Percentiles rank a stretch among this genome's conserved stretches.
Evolutionary conservation across 2,888 invertebrate genomes (phyloP).

Genomic region (Epinotia ramella): DNA sequence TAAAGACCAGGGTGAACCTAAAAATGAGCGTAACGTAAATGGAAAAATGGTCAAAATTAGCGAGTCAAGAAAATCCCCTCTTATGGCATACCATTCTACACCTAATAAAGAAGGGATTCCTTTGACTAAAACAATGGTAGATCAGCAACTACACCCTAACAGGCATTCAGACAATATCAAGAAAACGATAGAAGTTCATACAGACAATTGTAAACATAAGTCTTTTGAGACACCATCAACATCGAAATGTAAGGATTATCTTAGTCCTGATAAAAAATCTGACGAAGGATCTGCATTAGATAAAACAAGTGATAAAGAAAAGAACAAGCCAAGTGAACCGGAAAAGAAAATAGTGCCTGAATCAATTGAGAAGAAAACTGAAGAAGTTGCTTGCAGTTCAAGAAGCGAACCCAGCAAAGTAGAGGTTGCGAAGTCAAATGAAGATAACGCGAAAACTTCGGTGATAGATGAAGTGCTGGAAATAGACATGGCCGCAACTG

Average conservation of each 20-base stretch:
- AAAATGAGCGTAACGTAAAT: constrained; percentile 70
- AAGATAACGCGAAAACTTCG: constrained; percentile 14
- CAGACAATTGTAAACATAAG: constrained; percentile 68
- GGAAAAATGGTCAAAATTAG: constrained; percentile 74
- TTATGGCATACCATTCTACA: constrained; percentile 79
- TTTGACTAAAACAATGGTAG: constrained; percentile 79
- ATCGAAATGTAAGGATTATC: constrained; percentile 47
- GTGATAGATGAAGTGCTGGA: constrained; percentile 17
- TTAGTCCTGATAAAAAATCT: constrained; percentile 37
- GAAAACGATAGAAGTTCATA: constrained; percentile 80
- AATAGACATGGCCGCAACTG: constrained; percentile 10
- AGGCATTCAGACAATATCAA: constrained; percentile 78
- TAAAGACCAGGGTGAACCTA: constrained; percentile 61
- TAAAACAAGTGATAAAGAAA: constrained; percentile 20
- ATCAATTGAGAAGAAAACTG: constrained; percentile 21
- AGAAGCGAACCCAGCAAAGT: neutral
- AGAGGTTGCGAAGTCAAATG: constrained; percentile 12
- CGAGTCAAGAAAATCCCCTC: constrained; percentile 76
- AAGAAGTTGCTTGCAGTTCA: constrained; percentile 7
- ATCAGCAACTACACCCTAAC: constrained; percentile 75
- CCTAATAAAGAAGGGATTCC: constrained; percentile 80
- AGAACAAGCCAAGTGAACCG: constrained; percentile 9
- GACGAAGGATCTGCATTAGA: constrained; percentile 9
- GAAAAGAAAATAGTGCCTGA: constrained; percentile 4
- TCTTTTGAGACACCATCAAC: constrained; percentile 54